A percentile compares a stretch with the other conserved stretches of the same genome.
Evolutionary conservation across 2,888 invertebrate species (phyloP).

Genomic region (Dynastes maya): DNA sequence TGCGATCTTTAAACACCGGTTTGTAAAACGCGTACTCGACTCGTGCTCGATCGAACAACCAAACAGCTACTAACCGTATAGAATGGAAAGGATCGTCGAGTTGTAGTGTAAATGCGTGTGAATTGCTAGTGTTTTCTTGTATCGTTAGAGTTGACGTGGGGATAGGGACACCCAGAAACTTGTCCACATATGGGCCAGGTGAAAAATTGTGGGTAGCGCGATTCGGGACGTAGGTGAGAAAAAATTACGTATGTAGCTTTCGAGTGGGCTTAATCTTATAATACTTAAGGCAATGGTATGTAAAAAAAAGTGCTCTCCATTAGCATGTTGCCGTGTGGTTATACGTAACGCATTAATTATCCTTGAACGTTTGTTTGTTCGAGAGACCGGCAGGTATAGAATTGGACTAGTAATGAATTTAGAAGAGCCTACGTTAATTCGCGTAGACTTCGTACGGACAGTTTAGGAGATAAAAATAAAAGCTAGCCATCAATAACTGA

Average conservation of each 20-base stretch:
- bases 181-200: slow-evolving; percentile 55
- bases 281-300: slow-evolving; percentile 21
- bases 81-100: slow-evolving; percentile 29
- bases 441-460: background rate
- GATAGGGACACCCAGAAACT: slow-evolving; percentile 36
- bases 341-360: slow-evolving; percentile 43
- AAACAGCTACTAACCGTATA: slow-evolving; percentile 36
- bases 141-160: slow-evolving; percentile 19
- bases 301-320: slow-evolving; percentile 15
- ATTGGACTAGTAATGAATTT: slow-evolving; percentile 26
- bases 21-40: background rate
- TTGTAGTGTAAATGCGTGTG: slow-evolving; percentile 22
- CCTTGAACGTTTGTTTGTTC: slow-evolving; percentile 29
- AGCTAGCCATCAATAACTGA: no score
- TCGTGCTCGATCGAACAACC: slow-evolving; percentile 22
- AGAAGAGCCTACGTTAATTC: slow-evolving; percentile 19
- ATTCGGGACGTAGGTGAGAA: slow-evolving; percentile 36
- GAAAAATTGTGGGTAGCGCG: slow-evolving; percentile 52
- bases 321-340: slow-evolving; percentile 25
- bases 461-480: no score
- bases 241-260: slow-evolving; percentile 1
- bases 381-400: background rate
- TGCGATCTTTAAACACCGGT: background rate
- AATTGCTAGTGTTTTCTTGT: slow-evolving; percentile 31
- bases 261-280: slow-evolving; percentile 29